Conservation (phyloP, 2,113 vertebrate genomes). For the Myiozetetes cayanensis region DNA sequence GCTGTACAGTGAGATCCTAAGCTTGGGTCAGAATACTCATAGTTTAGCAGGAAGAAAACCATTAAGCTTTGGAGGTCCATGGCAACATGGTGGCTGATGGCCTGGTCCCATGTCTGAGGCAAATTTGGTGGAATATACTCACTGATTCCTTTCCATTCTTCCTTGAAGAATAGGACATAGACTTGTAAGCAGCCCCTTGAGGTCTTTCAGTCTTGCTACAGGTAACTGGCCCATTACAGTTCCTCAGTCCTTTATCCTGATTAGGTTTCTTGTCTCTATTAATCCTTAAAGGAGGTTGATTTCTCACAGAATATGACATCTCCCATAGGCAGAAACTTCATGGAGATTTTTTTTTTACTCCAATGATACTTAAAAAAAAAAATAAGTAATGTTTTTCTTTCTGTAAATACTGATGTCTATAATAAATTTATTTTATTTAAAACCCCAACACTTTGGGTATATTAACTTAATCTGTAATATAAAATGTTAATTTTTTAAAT, state of each 20-base stretch:
- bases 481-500: slow-evolving; percentile 7
- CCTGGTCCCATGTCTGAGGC: background rate
- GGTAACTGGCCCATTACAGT: background rate
- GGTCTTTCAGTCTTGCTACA: background rate
- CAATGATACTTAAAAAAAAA: background rate
- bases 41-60: background rate
- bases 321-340: background rate
- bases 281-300: background rate
- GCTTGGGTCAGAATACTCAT: background rate
- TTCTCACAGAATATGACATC: background rate
- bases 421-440: slow-evolving; percentile 50
- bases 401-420: slow-evolving; percentile 44
- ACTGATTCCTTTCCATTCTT: background rate
- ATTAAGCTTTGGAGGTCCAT: background rate
- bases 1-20: background rate
- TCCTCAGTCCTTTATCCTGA: background rate
- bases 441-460: background rate
- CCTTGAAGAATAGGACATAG: background rate
- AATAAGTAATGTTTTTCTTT: background rate
- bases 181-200: background rate
- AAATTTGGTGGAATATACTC: background rate
- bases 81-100: background rate
- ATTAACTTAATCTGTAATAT: slow-evolving; percentile 24
- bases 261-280: background rate
- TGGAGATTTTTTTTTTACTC: background rate